Base-by-base conservation (phyloP, 2,113 vertebrate species). In the Takifugu bimaculatus region DNA sequence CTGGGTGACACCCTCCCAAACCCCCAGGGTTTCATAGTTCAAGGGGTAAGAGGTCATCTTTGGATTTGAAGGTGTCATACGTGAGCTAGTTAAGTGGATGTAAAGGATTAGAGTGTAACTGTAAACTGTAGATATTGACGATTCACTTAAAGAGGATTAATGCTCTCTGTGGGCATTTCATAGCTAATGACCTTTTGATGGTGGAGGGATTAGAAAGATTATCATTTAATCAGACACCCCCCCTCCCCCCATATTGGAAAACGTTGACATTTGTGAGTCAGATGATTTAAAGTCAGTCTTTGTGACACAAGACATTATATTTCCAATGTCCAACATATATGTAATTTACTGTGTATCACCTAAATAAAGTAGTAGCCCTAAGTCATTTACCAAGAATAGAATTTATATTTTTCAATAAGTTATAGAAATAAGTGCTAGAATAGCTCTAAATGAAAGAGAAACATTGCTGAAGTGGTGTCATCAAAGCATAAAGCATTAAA, bases 1-100 rank as follows among this genome's bases (percentile, higher is more conserved):
- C 64, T 68, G 75, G 76, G 74, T 75, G 70, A 20, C 59, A 43
- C 57, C 57, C 60, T 9, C 27, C 43, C 11, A 56, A 42, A 52
- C 32, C n/a, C 56, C 52, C 68, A 57, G 57, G 52, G 44, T 67
- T 73, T 72, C 66, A 70, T 54, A 35, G 69, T 75, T 74, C 65
- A 71, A 76, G 78, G 70, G 61, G 54, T 59, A 14, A 80, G 69
- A 78, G 78, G 79, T 82, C 77, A 56, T 27, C 45, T 73, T 69
- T 74, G 65, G 57, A 78, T 77, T 68, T 72, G 60, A 72, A 82
- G 73, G 74, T 81, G 70, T 79, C 70, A 72, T 14, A 62, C 71
- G 53, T 59, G 74, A 63, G 60, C 70, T 60, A 49, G 74, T 79
- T 79, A 32, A 54, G 44, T 64, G 54, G 70, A 70, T 82, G 70